phyloP scores from a whole-genome alignment of 2,113 vertebrate genomes.

The Chaetops frenatus region DNA sequence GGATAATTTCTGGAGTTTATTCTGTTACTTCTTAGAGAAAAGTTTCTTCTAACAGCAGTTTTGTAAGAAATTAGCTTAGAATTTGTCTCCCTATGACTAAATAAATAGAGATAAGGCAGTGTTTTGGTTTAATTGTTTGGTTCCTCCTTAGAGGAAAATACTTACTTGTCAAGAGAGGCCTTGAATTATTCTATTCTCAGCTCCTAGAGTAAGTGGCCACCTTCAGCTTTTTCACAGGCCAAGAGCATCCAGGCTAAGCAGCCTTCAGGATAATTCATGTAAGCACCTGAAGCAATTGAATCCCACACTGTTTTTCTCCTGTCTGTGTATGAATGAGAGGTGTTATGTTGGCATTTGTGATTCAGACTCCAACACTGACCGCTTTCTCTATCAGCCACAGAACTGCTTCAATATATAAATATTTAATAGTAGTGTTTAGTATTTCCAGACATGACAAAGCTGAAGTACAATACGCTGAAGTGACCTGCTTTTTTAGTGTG shows the following conservation, averaged over 20 bases:
- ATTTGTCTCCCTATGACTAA: neutral
- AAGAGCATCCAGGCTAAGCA: neutral
- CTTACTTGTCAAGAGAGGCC: neutral
- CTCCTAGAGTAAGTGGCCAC: neutral
- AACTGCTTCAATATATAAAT: neutral
- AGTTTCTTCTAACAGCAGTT: neutral
- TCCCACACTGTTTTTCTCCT: neutral
- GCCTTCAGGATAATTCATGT: neutral
- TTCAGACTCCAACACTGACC: neutral
- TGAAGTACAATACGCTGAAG: neutral
- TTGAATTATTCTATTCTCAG: neutral
- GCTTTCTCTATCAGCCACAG: neutral
- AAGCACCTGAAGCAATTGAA: neutral
- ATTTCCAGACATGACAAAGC: neutral
- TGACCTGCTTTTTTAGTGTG: neutral
- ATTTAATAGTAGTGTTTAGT: neutral
- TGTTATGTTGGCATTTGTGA: neutral
- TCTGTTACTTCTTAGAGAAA: neutral
- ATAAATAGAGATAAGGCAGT: neutral
- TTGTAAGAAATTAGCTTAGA: neutral
- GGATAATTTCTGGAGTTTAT: neutral
- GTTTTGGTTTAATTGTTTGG: neutral
- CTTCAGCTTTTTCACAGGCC: neutral
- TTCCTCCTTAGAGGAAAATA: neutral
- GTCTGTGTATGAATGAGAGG: neutral